Evolutionary conservation across 2,797 vertebrate species (phyloP), one percentile per base, ranked within the genome.

Genomic region (Phrynocephalus guinanensis): DNA sequence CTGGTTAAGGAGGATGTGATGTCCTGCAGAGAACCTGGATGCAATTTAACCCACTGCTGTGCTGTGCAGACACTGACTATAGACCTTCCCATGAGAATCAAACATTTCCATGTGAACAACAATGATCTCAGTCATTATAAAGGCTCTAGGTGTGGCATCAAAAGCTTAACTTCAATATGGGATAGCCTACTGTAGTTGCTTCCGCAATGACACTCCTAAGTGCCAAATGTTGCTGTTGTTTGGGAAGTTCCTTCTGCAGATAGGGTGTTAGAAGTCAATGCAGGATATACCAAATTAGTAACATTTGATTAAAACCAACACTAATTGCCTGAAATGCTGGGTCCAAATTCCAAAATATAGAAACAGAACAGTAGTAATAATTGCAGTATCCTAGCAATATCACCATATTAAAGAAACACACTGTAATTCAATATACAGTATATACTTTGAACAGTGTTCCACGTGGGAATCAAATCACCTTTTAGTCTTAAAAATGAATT

Each of bases 301-400:
- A 38, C 66, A 28, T 86, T 44, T 86, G 28, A 81, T 79, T 86
- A 79, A 86, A 79, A 86, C 44, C n/a, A 79, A 71, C 52, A 38
- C 63, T 78, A 78, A 78, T 68, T 78, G 75, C 44, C 78, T 44
- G 66, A 63, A 66, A 22, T 72, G 56, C 26, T 60, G 16, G 18
- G 15, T 81, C 33, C 44, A 44, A 75, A 66, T 8, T 44, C 71
- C 15, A 67, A 26, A 66, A 28, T 68, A 50, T 28, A 30, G 75
- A 85, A 78, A n/a, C 18, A 72, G 73, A 85, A 38, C 18, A 78
- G 78, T 77, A 85, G 50, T 78, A 68, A 8, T 85, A 78, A 77
- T 16, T 75, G 68, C 63, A n/a, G 67, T 77, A 18, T 30, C 60
- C n/a, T 7, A 50, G 38, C 38, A 44, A 44, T 44, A 4, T 44